Evolutionary conservation across 37 sponge, comb jelly and placozoan species (phyloP).

Genomic region (Diacarnus erythraeanus): DNA sequence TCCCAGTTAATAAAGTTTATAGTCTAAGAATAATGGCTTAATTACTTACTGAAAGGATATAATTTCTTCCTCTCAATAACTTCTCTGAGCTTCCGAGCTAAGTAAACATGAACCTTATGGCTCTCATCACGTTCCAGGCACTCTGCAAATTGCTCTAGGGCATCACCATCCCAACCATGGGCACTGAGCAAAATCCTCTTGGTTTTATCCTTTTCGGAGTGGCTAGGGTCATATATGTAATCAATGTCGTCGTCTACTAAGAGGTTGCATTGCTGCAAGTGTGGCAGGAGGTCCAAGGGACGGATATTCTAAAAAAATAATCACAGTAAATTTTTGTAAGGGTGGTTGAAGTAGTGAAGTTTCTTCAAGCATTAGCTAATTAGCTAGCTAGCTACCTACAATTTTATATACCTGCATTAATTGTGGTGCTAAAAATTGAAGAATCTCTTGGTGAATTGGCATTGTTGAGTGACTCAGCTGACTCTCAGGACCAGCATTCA

Average conservation of each 20-base stretch:
- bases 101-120: constrained; percentile 15
- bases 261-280: constrained; percentile 1
- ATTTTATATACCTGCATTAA: constrained; percentile 24
- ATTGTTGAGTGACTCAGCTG: constrained; percentile 18
- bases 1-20: background rate
- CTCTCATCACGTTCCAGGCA: constrained; percentile 7
- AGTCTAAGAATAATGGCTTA: background rate
- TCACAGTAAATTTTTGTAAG: background rate
- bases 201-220: constrained; percentile 20
- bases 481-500: background rate
- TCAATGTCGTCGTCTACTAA: constrained; percentile 17
- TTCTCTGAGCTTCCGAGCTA: constrained; percentile 30
- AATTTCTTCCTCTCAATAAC: constrained; percentile 30
- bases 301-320: constrained; percentile 1
- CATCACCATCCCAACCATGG: background rate
- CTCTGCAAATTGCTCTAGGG: constrained; percentile 31
- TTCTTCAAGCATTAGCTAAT: background rate
- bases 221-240: constrained; percentile 15
- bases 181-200: background rate
- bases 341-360: background rate
- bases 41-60: constrained; percentile 29
- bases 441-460: constrained; percentile 22
- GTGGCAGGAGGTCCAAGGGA: constrained; percentile 20
- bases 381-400: background rate
- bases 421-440: constrained; percentile 3